Evolutionary conservation across 53 echinoderm and acorn worm genomes (phyloP).

Genomic region (Paracentrotus lividus): DNA sequence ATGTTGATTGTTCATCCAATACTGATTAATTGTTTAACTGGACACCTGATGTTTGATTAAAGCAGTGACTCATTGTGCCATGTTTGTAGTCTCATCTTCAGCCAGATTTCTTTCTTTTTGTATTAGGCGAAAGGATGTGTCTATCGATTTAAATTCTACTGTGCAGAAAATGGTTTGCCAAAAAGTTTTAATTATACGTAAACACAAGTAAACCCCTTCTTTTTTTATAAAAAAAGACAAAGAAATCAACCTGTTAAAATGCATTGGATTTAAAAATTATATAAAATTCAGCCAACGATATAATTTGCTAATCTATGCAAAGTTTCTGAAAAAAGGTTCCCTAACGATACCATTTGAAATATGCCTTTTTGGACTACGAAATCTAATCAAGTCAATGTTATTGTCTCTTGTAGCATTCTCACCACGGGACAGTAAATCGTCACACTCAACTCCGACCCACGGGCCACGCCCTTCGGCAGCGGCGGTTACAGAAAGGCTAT

Average conservation of each 20-base stretch:
- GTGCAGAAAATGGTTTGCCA: neutral
- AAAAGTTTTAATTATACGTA: no score
- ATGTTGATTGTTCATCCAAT: neutral
- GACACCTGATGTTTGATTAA: constrained; percentile 26
- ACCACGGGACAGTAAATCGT: constrained; percentile 75
- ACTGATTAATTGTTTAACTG: neutral
- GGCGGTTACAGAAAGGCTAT: constrained; percentile 59
- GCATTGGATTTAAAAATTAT: neutral
- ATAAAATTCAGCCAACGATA: neutral
- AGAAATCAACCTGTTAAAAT: neutral
- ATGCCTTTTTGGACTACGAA: neutral
- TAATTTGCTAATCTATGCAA: neutral
- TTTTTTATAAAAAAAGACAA: neutral
- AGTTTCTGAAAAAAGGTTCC: neutral
- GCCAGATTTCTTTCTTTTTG: neutral
- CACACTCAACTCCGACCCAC: constrained; percentile 93
- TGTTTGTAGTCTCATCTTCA: neutral
- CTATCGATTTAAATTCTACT: neutral
- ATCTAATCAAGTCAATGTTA: neutral
- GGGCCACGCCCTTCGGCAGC: constrained; percentile 66
- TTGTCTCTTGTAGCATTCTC: constrained; percentile 24
- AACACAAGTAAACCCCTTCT: neutral
- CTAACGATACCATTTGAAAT: neutral
- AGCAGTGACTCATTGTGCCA: constrained; percentile 19
- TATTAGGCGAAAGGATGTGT: neutral